Percentiles rank a stretch among this genome's conserved stretches.
Evolutionary conservation across 1,140 invertebrate species (phyloP).

Genomic region (Hylyphantes graminicola): DNA sequence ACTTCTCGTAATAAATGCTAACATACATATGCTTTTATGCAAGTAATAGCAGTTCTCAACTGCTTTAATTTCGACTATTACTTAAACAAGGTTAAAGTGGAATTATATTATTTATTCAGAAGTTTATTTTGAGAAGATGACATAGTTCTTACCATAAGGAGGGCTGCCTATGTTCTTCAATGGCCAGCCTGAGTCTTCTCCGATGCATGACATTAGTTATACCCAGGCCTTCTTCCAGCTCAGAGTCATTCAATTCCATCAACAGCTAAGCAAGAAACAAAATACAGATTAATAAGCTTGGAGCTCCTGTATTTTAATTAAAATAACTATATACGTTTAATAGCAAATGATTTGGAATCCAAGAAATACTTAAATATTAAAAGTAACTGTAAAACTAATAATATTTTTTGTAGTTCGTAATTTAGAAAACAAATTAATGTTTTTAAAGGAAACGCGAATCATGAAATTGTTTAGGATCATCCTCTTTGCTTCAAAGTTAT

Average conservation of each 20-base stretch:
- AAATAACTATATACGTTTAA: no score
- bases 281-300: no score
- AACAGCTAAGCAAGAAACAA: slow-evolving; percentile 73
- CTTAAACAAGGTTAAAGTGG: background rate
- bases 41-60: background rate
- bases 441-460: no score
- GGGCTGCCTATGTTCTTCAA: slow-evolving; percentile 89
- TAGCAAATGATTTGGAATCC: no score
- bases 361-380: no score
- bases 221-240: slow-evolving; percentile 92
- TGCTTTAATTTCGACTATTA: background rate
- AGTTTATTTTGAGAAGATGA: background rate
- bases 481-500: no score
- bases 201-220: slow-evolving; percentile 90
- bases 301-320: no score
- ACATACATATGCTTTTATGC: background rate
- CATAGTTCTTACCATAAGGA: slow-evolving; percentile 68
- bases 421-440: no score
- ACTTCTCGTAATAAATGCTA: no score
- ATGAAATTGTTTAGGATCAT: no score
- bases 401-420: no score
- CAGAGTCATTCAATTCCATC: slow-evolving; percentile 87
- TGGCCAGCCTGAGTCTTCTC: slow-evolving; percentile 91
- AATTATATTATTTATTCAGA: slow-evolving; percentile 1
- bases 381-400: no score